Evolutionary conservation across 2,888 invertebrate species (phyloP).

Genomic region (Drosophila borborema): DNA sequence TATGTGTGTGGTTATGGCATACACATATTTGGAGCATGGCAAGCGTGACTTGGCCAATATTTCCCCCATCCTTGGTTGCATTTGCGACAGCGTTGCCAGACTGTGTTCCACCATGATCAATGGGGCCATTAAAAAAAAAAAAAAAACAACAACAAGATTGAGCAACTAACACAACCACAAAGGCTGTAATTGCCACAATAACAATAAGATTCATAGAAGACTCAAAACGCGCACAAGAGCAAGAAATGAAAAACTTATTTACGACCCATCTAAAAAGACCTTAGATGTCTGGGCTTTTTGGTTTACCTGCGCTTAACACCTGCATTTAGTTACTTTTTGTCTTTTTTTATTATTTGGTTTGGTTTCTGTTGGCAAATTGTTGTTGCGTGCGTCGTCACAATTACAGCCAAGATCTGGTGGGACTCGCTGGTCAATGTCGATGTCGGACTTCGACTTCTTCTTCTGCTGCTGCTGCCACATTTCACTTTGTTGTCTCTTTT

Average conservation of each 20-base stretch:
- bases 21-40: constrained; percentile 49
- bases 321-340: constrained; percentile 14
- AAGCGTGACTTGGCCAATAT: constrained; percentile 69
- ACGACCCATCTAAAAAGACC: constrained; percentile 34
- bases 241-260: constrained; percentile 55
- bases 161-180: constrained; percentile 5
- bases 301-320: constrained; percentile 41
- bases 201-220: constrained; percentile 16
- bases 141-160: not conserved
- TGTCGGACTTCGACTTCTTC: constrained; percentile 9
- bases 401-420: constrained; percentile 49
- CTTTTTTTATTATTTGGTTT: not conserved
- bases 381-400: constrained; percentile 68
- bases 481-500: not conserved
- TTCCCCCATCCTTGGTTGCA: constrained; percentile 38
- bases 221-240: constrained; percentile 15
- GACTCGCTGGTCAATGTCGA: constrained; percentile 12
- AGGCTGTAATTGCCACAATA: constrained; percentile 26
- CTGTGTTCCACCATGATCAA: constrained; percentile 13
- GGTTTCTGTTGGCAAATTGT: constrained; percentile 29
- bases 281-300: constrained; percentile 9
- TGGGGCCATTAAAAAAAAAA: constrained; percentile 3
- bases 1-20: constrained; percentile 48
- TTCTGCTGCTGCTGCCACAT: not conserved
- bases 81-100: constrained; percentile 40